Evolutionary conservation across 2,888 invertebrate species (phyloP), one percentile per base, ranked within the genome.

Genomic region (Chymomyza fuscimana): DNA sequence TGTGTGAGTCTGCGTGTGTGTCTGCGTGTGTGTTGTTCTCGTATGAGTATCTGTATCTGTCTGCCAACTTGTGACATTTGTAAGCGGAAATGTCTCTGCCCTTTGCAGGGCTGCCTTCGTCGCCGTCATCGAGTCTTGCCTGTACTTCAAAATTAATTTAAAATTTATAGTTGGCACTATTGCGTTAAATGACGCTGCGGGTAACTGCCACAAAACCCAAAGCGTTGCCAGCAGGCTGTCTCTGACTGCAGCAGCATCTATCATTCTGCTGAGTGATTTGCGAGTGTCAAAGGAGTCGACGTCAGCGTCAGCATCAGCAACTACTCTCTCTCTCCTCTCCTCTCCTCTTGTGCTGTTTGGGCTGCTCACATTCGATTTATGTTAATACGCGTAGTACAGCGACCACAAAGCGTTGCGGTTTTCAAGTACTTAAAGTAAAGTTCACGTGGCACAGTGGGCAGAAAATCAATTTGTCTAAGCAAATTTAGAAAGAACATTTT

Each of bases 121-220:
- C 74, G 79, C 50, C 63, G 46, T 63, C 56, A 40, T 12, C 29
- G 65, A n/a, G 63, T 65, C 71, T 69, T 65, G 65, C 62, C 79
- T 70, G 83, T 82, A 81, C 86, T 83, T 85, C 85, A 88, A 85
- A 85, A 85, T 85, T 85, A 85, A 85, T 85, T 85, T 85, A 79
- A 85, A 85, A 85, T 85, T 85, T 85, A 85, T 85, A 85, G 85
- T 87, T 87, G 85, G 81, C 75, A 86, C 85, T 88, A 82, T 85
- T 80, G 88, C 85, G 87, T 88, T 87, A 87, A 85, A 85, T 88
- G 88, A 80, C 73, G 87, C 77, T 77, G 79, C 72, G 88, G 79
- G 72, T 70, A 22, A 22, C 64, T 54, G 56, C 56, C 66, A 32
- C 40, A 46, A 46, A 46, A 46, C 40, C 40, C 40, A 12, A 46